Evolutionary conservation across 2,113 vertebrate genomes (phyloP).

Genomic region (Balaeniceps rex): DNA sequence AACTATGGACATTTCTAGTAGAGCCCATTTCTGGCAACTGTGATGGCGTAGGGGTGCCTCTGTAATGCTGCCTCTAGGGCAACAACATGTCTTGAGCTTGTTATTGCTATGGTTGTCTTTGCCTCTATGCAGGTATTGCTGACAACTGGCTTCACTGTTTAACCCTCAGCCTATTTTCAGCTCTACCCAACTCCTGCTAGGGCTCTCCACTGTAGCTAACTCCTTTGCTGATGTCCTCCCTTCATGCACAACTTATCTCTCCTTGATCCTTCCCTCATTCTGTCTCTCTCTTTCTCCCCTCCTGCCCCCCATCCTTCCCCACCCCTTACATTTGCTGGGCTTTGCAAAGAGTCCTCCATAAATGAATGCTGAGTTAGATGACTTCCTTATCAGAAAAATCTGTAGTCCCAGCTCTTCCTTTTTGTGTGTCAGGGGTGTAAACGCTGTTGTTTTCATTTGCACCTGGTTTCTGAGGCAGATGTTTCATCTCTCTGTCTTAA

Average conservation of each 20-base stretch:
- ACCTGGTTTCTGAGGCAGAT: neutral
- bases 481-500: neutral
- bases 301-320: too few species aligned
- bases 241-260: neutral
- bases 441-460: neutral
- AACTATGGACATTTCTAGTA: neutral
- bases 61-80: neutral
- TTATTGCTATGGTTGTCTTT: neutral
- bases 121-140: neutral
- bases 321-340: neutral
- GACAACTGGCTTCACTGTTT: neutral
- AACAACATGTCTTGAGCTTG: neutral
- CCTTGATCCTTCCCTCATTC: neutral
- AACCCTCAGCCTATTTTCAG: neutral
- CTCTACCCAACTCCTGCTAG: neutral
- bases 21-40: neutral
- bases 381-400: neutral
- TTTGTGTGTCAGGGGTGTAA: neutral
- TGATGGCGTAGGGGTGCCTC: neutral
- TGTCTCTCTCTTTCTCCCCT: neutral
- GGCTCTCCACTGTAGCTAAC: neutral
- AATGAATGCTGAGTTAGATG: neutral
- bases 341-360: neutral
- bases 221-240: neutral
- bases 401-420: neutral